Percentiles rank a stretch among this genome's conserved stretches.
phyloP scores from a whole-genome alignment of 2,888 invertebrate species.

The Andrena chrysosceles region DNA sequence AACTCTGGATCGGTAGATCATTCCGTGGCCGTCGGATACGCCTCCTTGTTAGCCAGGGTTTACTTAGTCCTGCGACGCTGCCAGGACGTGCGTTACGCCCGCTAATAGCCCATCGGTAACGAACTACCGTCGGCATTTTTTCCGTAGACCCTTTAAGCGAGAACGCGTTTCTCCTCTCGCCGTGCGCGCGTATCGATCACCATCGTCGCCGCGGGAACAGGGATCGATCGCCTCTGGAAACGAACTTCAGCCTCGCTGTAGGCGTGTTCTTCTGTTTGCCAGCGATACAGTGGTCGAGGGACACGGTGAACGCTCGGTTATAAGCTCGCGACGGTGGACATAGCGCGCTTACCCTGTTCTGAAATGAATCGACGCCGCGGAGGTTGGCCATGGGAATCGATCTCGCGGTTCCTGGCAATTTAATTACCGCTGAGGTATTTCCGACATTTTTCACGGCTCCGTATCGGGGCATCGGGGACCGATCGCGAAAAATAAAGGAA shows the following conservation, averaged over 20 bases:
- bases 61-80: conserved; percentile 80
- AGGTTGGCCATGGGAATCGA: neutral
- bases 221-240: conserved; percentile 66
- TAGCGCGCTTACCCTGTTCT: neutral
- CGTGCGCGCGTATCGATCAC: conserved; percentile 71
- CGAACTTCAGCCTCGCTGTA: conserved; percentile 54
- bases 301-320: neutral
- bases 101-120: conserved; percentile 83
- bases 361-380: conserved; percentile 9
- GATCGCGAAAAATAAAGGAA: conserved; percentile 31
- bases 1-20: conserved; percentile 82
- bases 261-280: conserved; percentile 33
- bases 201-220: conserved; percentile 62
- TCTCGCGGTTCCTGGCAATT: conserved; percentile 33
- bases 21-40: conserved; percentile 80
- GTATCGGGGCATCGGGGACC: conserved; percentile 32
- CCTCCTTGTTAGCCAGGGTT: conserved; percentile 84
- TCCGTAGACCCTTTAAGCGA: conserved; percentile 70
- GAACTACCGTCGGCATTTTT: conserved; percentile 82
- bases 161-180: conserved; percentile 70
- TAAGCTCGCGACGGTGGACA: conserved; percentile 7
- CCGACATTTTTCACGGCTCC: conserved; percentile 36
- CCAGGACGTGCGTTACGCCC: conserved; percentile 82
- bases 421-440: conserved; percentile 46
- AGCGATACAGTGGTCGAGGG: conserved; percentile 18